Evolutionary conservation across 2,797 vertebrate genomes (phyloP), one percentile per base, ranked within the genome.

Genomic region (Bradypodion pumilum): DNA sequence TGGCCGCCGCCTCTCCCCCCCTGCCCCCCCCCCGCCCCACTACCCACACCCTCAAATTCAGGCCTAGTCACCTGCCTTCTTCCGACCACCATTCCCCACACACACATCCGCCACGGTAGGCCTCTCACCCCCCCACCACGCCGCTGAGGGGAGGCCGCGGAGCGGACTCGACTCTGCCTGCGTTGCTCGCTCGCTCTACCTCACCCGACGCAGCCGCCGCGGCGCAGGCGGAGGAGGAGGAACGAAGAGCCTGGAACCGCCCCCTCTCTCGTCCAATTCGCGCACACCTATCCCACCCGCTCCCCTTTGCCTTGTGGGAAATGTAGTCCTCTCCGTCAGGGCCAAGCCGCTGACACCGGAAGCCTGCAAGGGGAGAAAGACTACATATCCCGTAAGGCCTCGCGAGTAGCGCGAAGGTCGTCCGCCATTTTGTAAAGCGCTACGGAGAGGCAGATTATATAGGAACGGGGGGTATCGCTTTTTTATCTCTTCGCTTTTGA

Each of bases 401-500:
- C 73, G 85, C 88, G 83, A 89, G 89, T 87, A 89, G 87, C 86
- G 80, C 89, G 91, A 49, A 74, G 88, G 85, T 88, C 90, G 93
- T 65, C 92, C 93, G 92, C 92, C 91, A 93, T 93, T 93, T 93
- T 94, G 87, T 92, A 81, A 81, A 85, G 77, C 86, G 86, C 88
- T 90, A 42, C 81, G 27, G 73, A 40, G 56, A 69, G 21, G 15
- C 49, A 3, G 60, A 23, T 60, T 56, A n/a, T n/a, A n/a, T n/a
- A 15, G 21, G 32, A 56, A 25, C 59, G 29, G 52, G 52, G 46
- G 75, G 27, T 29, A n/a, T 35, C 23, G 44, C 4, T 60, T 23
- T 60, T 23, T 37, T 5, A 9, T 25, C 68, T 9, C 29, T 19
- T 8, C 12, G 15, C 13, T 37, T 21, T 2, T 15, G n/a, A n/a